phyloP scores from a whole-genome alignment of 1,140 invertebrate species.

The Trachymyrmex cornetzi region DNA sequence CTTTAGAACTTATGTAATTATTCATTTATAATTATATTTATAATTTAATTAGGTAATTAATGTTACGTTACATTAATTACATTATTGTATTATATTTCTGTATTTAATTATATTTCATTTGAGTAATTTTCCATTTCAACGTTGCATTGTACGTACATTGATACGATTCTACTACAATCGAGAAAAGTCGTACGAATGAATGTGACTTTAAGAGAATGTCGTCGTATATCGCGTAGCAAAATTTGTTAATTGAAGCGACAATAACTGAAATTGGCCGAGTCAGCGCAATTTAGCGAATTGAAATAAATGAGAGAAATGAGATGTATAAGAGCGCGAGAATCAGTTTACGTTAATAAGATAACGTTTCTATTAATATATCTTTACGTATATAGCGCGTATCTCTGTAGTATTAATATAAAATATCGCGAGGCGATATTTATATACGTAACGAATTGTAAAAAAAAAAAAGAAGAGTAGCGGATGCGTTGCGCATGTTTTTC shows the following conservation, averaged over 20 bases:
- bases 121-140: not conserved
- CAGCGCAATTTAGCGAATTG: conserved; percentile 31
- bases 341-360: not conserved
- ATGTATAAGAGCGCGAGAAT: conserved; percentile 35
- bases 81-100: not conserved
- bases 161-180: not conserved
- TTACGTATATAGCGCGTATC: not conserved
- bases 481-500: not conserved
- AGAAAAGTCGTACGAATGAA: not conserved
- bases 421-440: not conserved
- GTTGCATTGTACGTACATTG: not conserved
- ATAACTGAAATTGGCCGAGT: conserved; percentile 37
- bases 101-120: not conserved
- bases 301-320: conserved; percentile 51
- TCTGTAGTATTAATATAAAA: conserved; percentile 4
- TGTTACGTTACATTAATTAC: not conserved
- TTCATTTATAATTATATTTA: not conserved
- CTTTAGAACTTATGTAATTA: not conserved
- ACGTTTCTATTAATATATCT: conserved; percentile 5
- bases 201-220: not conserved
- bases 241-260: conserved; percentile 48
- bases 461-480: not conserved
- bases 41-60: not conserved
- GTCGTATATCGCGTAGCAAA: not conserved
- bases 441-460: not conserved